These are phyloP conservation scores for Pachypsylla venusta DNA, from an alignment of 1,140 invertebrate genomes.

Conservation along the genomic window DNA sequence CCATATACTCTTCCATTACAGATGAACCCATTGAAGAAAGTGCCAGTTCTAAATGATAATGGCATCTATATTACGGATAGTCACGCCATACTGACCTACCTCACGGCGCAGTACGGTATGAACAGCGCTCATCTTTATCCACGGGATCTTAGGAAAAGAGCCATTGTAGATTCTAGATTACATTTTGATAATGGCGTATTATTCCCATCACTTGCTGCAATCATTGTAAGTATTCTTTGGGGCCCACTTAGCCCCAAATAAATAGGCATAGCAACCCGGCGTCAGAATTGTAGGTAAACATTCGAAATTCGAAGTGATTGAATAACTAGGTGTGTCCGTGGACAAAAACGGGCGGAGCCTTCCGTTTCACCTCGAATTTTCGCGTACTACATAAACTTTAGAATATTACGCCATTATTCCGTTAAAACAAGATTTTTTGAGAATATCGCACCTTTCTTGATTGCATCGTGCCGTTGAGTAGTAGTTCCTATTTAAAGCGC, in stretches of 20 bases:
- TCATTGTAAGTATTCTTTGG: conserved; percentile 36
- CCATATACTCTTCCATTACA: conserved; percentile 9
- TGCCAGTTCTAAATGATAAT: conserved; percentile 47
- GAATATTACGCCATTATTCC: too few species aligned
- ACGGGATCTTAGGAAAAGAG: conserved; percentile 45
- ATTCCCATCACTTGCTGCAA: conserved; percentile 44
- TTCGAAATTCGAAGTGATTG: neutral
- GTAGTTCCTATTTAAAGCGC: too few species aligned
- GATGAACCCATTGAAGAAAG: conserved; percentile 50
- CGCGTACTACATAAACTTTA: neutral
- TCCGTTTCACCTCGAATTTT: too few species aligned
- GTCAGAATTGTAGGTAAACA: neutral
- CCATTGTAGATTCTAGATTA: conserved; percentile 52
- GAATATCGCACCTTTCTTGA: too few species aligned
- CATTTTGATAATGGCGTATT: conserved; percentile 57
- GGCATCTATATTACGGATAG: conserved; percentile 32
- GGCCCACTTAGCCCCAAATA: neutral
- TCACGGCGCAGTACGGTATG: conserved; percentile 51
- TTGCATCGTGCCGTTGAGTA: too few species aligned
- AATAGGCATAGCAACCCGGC: too few species aligned
- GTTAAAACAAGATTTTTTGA: too few species aligned
- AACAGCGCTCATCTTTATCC: conserved; percentile 39
- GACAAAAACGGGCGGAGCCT: too few species aligned
- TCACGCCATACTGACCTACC: conserved; percentile 53
- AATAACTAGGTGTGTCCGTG: too few species aligned